Conservation (phyloP, 2,113 vertebrate species). For the Myocastor coypus region DNA sequence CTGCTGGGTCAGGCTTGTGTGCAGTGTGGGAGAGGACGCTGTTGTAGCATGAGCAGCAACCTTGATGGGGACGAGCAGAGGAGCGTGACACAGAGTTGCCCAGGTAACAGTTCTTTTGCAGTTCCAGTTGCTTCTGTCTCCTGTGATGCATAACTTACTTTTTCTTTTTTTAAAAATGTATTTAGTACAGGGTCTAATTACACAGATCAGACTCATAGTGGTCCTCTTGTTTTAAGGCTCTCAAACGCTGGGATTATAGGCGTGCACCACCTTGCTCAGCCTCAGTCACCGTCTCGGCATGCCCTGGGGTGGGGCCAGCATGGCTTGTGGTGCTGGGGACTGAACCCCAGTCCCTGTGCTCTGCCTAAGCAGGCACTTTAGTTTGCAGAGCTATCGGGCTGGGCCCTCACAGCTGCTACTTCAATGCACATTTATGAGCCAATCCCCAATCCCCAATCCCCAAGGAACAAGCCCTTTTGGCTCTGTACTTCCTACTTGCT, state of each 20-base stretch:
- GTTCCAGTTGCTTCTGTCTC: neutral
- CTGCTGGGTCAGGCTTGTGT: neutral
- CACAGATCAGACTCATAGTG: too few species aligned
- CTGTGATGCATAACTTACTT: neutral
- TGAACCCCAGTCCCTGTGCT: too few species aligned
- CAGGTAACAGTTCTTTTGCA: neutral
- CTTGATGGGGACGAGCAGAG: neutral
- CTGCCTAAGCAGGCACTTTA: too few species aligned
- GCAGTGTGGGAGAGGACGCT: neutral
- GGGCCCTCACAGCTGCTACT: neutral
- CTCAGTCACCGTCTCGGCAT: too few species aligned
- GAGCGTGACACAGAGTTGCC: neutral
- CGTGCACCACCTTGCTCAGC: too few species aligned
- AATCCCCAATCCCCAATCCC: neutral
- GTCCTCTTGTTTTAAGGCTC: too few species aligned
- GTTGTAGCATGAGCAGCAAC: neutral
- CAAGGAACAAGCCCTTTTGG: neutral
- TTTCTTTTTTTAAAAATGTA: too few species aligned
- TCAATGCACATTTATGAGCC: neutral
- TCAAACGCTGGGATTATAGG: too few species aligned
- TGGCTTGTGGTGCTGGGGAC: too few species aligned
- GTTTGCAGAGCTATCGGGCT: too few species aligned
- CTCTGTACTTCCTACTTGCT: neutral
- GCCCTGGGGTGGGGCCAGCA: too few species aligned
- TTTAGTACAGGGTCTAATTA: too few species aligned